These are phyloP conservation scores for Tautogolabrus adspersus DNA, from an alignment of 2,113 vertebrate species.

Conservation along the genomic window DNA sequence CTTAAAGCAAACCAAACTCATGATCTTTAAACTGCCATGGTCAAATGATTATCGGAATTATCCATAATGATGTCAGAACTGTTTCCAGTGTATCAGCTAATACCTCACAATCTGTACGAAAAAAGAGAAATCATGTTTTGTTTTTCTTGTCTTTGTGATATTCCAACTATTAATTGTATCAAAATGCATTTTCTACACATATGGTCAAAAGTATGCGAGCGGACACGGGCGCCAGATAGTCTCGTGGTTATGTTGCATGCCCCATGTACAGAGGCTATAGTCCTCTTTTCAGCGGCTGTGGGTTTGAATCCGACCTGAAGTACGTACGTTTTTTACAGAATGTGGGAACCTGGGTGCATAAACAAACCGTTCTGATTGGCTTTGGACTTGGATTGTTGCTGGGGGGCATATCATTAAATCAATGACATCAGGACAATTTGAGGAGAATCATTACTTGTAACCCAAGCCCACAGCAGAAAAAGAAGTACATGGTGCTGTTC, in stretches of 20 bases:
- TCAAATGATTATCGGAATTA: not conserved
- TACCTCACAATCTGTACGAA: not conserved
- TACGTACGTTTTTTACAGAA: not conserved
- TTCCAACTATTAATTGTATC: not conserved
- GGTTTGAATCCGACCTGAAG: too few relatives aligned
- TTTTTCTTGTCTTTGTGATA: not conserved
- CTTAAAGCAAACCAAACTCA: constrained; percentile 6
- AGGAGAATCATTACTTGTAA: not conserved
- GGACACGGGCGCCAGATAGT: too few relatives aligned
- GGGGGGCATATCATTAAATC: not conserved
- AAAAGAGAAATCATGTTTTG: not conserved
- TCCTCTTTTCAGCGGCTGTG: too few relatives aligned
- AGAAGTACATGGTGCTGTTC: not conserved
- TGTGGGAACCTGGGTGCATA: not conserved
- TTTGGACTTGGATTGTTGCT: not conserved
- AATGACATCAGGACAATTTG: not conserved
- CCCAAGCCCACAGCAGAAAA: not conserved
- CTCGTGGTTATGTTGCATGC: too few relatives aligned
- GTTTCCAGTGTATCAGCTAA: not conserved
- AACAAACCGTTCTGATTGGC: not conserved
- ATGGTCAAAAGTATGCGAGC: constrained; percentile 21
- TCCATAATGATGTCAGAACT: not conserved
- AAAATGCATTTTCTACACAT: not conserved
- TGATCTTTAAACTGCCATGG: not conserved
- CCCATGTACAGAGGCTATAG: too few relatives aligned